Conservation (phyloP, 1,140 invertebrate genomes). For the Drosophila baimaii region DNA sequence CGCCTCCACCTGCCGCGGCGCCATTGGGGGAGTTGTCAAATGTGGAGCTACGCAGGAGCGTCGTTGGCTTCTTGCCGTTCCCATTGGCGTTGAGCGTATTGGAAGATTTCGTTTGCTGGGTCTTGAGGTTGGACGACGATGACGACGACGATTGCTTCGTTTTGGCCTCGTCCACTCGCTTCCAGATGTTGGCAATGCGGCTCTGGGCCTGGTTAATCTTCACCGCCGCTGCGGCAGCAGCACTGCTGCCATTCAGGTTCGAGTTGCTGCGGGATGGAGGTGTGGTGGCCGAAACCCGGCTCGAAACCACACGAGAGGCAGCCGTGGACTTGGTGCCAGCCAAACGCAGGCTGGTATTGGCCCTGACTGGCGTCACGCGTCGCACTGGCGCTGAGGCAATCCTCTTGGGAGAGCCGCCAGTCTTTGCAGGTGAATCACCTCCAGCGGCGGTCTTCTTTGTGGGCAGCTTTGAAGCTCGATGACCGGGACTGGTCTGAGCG, state of each 20-base stretch:
- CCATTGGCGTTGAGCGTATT: constrained; percentile 51
- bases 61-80: constrained; percentile 24
- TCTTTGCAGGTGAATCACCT: constrained; percentile 41
- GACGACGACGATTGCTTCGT: constrained; percentile 28
- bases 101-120: constrained; percentile 75
- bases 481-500: constrained; percentile 84
- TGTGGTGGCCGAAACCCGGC: constrained; percentile 86
- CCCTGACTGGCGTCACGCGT: constrained; percentile 85
- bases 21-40: constrained; percentile 87
- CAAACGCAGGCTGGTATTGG: constrained; percentile 84
- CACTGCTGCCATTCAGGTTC: constrained; percentile 82
- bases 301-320: constrained; percentile 71
- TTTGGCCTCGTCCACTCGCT: constrained; percentile 90
- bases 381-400: constrained; percentile 21
- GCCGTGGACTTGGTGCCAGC: constrained; percentile 66
- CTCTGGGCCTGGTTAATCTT: constrained; percentile 89
- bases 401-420: constrained; percentile 42
- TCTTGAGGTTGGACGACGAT: constrained; percentile 55
- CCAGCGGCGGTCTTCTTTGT: constrained; percentile 67
- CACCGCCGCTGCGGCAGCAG: constrained; percentile 56
- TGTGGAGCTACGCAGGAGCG: constrained; percentile 88
- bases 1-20: background rate
- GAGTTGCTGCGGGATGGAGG: constrained; percentile 86
- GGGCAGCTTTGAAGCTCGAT: constrained; percentile 81
- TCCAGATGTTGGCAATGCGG: constrained; percentile 95